These are phyloP conservation scores for Psephotus haematonotus DNA, from an alignment of 2,113 vertebrate species.

Conservation along the genomic window DNA sequence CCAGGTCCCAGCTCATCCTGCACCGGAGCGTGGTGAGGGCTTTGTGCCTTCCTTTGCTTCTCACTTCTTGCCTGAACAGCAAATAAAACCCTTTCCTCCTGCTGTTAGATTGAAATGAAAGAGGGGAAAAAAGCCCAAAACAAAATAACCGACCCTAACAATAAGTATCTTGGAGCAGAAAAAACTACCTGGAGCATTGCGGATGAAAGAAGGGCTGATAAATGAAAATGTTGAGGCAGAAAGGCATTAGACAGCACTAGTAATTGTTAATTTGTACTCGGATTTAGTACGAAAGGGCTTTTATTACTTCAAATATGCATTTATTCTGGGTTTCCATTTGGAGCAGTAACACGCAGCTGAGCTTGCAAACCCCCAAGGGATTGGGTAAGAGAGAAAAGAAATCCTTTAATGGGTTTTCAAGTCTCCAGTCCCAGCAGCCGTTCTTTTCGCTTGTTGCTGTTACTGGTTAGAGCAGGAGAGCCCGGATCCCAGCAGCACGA, in stretches of 20 bases:
- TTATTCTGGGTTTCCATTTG: constrained; percentile 60
- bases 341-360: constrained; percentile 47
- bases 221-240: constrained; percentile 64
- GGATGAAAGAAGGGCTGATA: constrained; percentile 52
- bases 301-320: constrained; percentile 65
- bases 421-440: neutral
- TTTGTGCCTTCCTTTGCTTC: neutral
- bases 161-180: constrained; percentile 35
- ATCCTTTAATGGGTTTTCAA: constrained; percentile 51
- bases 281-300: constrained; percentile 51
- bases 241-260: constrained; percentile 56
- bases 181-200: constrained; percentile 36
- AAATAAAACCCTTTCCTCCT: constrained; percentile 12
- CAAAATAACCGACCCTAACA: neutral
- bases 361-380: constrained; percentile 51
- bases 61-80: neutral
- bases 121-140: neutral
- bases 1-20: neutral
- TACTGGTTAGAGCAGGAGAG: neutral
- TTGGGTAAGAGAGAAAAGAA: constrained; percentile 44
- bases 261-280: constrained; percentile 71
- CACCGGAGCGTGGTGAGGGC: neutral
- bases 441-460: neutral
- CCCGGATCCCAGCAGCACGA: neutral
- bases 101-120: constrained; percentile 26